Evolutionary conservation across 2,113 vertebrate genomes (phyloP).

Genomic region (Peucedramus taeniatus): DNA sequence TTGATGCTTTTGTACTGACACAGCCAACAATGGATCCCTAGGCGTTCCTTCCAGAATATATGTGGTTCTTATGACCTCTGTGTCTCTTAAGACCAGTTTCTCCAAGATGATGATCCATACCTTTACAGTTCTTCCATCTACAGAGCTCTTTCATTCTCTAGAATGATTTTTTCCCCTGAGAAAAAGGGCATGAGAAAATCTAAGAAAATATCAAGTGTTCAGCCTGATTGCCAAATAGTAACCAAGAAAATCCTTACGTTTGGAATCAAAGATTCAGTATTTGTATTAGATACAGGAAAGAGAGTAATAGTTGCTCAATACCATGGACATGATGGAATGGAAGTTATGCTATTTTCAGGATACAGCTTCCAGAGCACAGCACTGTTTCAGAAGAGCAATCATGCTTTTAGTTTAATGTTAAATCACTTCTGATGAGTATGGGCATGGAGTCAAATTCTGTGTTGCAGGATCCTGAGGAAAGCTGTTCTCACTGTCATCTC

Average conservation of each 20-base stretch:
- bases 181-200: not conserved
- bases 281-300: not conserved
- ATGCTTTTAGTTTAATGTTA: not conserved
- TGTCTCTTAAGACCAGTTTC: not conserved
- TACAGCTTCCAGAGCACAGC: not conserved
- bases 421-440: not conserved
- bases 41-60: not conserved
- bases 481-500: not conserved
- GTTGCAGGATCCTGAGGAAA: not conserved
- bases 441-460: not conserved
- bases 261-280: not conserved
- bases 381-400: not conserved
- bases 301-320: not conserved
- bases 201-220: not conserved
- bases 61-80: accelerated
- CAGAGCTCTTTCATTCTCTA: not conserved
- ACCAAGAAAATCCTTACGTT: not conserved
- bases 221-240: not conserved
- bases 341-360: not conserved
- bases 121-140: not conserved
- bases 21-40: accelerated
- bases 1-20: not conserved
- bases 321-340: not conserved
- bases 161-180: not conserved
- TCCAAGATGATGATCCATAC: not conserved